phyloP scores from a whole-genome alignment of 2,888 invertebrate species.

The Tachina fera region DNA sequence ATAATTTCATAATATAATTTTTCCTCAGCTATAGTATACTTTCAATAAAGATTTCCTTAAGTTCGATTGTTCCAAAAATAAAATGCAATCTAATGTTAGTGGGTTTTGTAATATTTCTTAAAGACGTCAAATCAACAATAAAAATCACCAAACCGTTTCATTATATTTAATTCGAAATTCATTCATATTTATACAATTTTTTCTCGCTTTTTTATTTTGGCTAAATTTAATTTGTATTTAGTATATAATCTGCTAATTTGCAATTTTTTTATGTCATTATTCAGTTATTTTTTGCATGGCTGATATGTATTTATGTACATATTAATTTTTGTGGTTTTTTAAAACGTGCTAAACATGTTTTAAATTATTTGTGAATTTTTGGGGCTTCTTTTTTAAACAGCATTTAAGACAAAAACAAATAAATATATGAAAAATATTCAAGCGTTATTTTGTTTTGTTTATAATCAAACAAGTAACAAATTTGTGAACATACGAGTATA shows the following conservation, averaged over 20 bases:
- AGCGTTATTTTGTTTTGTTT: background rate
- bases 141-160: constrained; percentile 49
- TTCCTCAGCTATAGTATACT: constrained; percentile 17
- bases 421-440: constrained; percentile 14
- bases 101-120: constrained; percentile 21
- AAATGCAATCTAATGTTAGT: background rate
- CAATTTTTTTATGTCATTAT: constrained; percentile 38
- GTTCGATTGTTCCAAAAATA: background rate
- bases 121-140: constrained; percentile 1
- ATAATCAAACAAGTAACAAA: too few relatives aligned
- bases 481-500: too few relatives aligned
- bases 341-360: constrained; percentile 57
- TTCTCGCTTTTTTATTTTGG: background rate
- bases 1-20: constrained; percentile 26
- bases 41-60: constrained; percentile 30
- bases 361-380: constrained; percentile 19
- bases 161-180: constrained; percentile 9
- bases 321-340: constrained; percentile 13
- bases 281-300: background rate
- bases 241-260: constrained; percentile 35
- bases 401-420: background rate
- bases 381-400: constrained; percentile 21
- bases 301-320: background rate
- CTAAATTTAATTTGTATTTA: constrained; percentile 47
- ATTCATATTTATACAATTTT: background rate